Conservation (phyloP, 2,888 invertebrate species). For the Coremacera marginata region DNA sequence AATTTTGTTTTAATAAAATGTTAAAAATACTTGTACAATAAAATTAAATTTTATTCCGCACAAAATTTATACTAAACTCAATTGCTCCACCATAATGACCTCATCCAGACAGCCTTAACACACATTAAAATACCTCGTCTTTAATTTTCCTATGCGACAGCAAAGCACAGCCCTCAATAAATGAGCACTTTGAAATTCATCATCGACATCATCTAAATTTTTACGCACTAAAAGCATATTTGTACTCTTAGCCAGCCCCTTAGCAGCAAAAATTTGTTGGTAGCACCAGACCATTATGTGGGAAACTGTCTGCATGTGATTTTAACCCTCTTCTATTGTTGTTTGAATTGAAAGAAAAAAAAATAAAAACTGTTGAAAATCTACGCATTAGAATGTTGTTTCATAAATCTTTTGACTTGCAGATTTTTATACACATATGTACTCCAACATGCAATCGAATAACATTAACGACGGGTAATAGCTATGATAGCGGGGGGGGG, state of each 20-base stretch:
- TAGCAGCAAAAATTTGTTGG: not conserved
- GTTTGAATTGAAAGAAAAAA: not conserved
- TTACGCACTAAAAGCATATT: no score
- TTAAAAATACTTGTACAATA: no score
- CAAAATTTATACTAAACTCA: not conserved
- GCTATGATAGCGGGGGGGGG: not conserved
- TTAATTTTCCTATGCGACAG: not conserved
- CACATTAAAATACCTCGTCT: not conserved
- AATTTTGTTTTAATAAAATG: no score
- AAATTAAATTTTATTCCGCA: no score
- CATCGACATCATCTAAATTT: not conserved
- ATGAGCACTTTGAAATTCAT: not conserved
- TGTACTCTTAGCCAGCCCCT: not conserved
- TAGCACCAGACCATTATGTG: not conserved
- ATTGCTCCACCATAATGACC: not conserved
- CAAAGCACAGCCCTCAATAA: not conserved
- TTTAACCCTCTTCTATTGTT: conserved; percentile 8
- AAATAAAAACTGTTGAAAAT: not conserved
- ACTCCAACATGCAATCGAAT: not conserved
- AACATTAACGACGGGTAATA: not conserved
- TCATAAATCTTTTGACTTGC: not conserved
- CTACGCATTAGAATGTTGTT: conserved; percentile 15
- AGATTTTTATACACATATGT: not conserved
- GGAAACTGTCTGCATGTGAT: not conserved
- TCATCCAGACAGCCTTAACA: not conserved